Evolutionary conservation across 1,140 invertebrate genomes (phyloP).

Genomic region (Dolichoris vasculosae): DNA sequence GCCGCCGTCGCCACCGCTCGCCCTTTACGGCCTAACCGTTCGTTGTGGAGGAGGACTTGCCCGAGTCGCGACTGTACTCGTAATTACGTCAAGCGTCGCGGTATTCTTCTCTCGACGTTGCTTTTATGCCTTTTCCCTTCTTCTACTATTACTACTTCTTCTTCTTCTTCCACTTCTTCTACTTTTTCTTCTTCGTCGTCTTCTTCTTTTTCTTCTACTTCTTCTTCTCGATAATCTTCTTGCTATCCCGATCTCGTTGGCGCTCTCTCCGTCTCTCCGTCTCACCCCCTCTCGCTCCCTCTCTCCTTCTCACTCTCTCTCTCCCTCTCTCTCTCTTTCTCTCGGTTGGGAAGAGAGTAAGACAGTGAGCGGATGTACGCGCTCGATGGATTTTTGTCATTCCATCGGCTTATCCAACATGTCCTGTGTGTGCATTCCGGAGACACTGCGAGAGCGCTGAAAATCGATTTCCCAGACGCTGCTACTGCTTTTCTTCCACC

Average conservation of each 20-base stretch:
- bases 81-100: slow-evolving; percentile 16
- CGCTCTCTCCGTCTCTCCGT: neutral
- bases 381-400: slow-evolving; percentile 47
- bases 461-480: slow-evolving; percentile 40
- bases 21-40: neutral
- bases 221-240: neutral
- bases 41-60: neutral
- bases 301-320: neutral
- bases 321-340: neutral
- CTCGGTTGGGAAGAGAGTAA: neutral
- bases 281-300: neutral
- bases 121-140: neutral
- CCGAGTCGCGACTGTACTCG: neutral
- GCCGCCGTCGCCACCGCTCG: too few species aligned
- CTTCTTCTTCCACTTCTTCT: neutral
- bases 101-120: neutral
- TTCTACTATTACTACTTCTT: neutral
- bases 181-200: neutral
- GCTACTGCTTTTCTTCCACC: neutral
- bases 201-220: neutral
- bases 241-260: neutral
- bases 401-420: slow-evolving; percentile 18
- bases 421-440: slow-evolving; percentile 20
- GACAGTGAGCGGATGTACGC: slow-evolving; percentile 6
- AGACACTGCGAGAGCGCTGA: slow-evolving; percentile 28